phyloP scores from a whole-genome alignment of 2,888 invertebrate genomes.

The Sinohyriopsis cumingii region DNA sequence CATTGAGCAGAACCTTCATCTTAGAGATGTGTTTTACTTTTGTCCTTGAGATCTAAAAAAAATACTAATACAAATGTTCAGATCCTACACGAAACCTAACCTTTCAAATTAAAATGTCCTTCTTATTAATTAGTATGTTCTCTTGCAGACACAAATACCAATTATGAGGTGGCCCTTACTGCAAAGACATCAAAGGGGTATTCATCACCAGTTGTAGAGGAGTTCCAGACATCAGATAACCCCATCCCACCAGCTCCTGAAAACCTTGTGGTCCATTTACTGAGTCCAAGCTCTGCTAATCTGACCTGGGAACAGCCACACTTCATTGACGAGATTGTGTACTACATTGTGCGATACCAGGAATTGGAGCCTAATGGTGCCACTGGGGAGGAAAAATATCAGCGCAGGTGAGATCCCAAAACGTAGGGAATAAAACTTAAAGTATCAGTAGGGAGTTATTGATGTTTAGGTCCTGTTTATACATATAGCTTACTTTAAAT shows the following conservation, averaged over 20 bases:
- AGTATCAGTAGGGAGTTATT: too few relatives aligned
- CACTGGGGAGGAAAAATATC: too few relatives aligned
- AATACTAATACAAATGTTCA: too few relatives aligned
- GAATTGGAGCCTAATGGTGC: too few relatives aligned
- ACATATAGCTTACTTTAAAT: too few relatives aligned
- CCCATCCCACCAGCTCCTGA: conserved; percentile 39
- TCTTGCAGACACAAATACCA: conserved; percentile 47
- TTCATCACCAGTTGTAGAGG: conserved; percentile 38
- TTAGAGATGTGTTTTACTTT: too few relatives aligned
- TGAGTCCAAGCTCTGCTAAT: conserved; percentile 27
- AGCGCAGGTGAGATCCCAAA: too few relatives aligned
- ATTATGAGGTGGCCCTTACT: conserved; percentile 49
- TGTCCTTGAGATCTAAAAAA: too few relatives aligned
- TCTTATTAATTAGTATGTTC: neutral
- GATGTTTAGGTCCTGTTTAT: too few relatives aligned
- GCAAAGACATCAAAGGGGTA: conserved; percentile 31
- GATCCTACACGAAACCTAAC: too few relatives aligned
- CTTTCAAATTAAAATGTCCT: neutral
- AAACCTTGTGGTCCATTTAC: conserved; percentile 27
- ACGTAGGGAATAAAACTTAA: too few relatives aligned
- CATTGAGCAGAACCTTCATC: too few relatives aligned
- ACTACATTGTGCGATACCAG: conserved; percentile 45
- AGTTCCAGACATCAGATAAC: conserved; percentile 43
- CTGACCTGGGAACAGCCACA: conserved; percentile 46
- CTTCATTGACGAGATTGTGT: conserved; percentile 15